Evolutionary conservation across 1,140 invertebrate genomes (phyloP).

Genomic region (Microplitis mediator): DNA sequence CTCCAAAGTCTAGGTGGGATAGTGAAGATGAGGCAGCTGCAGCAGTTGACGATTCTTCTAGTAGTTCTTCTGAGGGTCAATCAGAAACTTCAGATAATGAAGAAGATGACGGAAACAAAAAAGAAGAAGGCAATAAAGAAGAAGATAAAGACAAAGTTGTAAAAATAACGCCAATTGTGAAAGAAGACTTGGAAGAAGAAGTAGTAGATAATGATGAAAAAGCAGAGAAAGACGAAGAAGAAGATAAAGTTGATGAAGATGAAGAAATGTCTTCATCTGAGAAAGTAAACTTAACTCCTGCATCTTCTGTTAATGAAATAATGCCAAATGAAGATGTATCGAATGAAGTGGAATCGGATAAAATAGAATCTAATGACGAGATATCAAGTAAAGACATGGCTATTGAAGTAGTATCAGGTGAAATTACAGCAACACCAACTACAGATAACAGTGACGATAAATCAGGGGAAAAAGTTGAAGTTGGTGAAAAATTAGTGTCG

Average conservation of each 20-base stretch:
- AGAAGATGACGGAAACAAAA: slow-evolving; percentile 12
- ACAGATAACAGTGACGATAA: no score
- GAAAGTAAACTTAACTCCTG: neutral
- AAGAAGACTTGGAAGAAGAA: slow-evolving; percentile 18
- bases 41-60: neutral
- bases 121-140: slow-evolving; percentile 17
- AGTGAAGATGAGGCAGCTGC: slow-evolving; percentile 46
- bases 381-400: no score
- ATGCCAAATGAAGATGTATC: neutral
- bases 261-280: neutral
- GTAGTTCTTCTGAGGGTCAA: slow-evolving; percentile 6
- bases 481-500: slow-evolving; percentile 53
- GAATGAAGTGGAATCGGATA: neutral
- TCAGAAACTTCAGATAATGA: neutral
- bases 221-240: slow-evolving; percentile 23
- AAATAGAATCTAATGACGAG: neutral
- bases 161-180: neutral
- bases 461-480: neutral
- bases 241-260: slow-evolving; percentile 17
- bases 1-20: slow-evolving; percentile 59
- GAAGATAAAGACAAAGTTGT: slow-evolving; percentile 6
- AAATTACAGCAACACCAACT: no score
- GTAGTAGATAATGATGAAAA: slow-evolving; percentile 20
- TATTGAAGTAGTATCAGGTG: no score
- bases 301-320: neutral